Evolutionary conservation across 2,888 invertebrate species (phyloP).

Genomic region (Cantharis rufa): DNA sequence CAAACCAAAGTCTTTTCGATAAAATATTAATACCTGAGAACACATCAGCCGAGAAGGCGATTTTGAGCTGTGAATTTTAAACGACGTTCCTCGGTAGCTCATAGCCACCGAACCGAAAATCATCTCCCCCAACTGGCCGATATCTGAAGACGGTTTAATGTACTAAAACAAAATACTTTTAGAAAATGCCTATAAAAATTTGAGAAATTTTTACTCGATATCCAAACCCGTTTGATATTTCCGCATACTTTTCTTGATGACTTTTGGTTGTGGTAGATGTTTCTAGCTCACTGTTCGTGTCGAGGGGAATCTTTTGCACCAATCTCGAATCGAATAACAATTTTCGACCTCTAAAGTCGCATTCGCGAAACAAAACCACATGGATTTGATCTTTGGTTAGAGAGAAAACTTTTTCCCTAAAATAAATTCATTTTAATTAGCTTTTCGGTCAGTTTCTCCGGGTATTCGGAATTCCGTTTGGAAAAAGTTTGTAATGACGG

Average conservation of each 20-base stretch:
- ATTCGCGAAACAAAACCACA: constrained; percentile 82
- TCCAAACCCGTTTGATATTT: constrained; percentile 67
- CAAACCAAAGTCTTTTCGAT: constrained; percentile 1
- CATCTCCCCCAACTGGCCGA: constrained; percentile 83
- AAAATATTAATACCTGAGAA: constrained; percentile 57
- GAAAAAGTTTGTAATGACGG: no score
- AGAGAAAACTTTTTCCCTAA: constrained; percentile 61
- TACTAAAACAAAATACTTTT: constrained; percentile 57
- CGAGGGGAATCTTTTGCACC: constrained; percentile 62
- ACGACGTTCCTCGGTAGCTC: constrained; percentile 83
- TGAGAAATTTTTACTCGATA: constrained; percentile 62
- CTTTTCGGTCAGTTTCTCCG: not conserved
- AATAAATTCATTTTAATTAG: constrained; percentile 33
- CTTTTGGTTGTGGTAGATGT: constrained; percentile 10
- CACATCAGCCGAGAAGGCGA: constrained; percentile 49
- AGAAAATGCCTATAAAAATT: not conserved
- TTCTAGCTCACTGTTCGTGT: constrained; percentile 15
- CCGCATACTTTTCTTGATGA: constrained; percentile 56
- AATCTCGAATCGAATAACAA: constrained; percentile 83
- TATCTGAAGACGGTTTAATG: constrained; percentile 69
- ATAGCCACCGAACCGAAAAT: constrained; percentile 90
- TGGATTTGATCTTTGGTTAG: constrained; percentile 77
- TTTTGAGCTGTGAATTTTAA: constrained; percentile 76
- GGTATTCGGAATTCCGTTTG: no score
- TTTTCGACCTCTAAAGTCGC: constrained; percentile 79